Evolutionary conservation across 1,140 invertebrate genomes (phyloP).

Genomic region (Centruroides vittatus): DNA sequence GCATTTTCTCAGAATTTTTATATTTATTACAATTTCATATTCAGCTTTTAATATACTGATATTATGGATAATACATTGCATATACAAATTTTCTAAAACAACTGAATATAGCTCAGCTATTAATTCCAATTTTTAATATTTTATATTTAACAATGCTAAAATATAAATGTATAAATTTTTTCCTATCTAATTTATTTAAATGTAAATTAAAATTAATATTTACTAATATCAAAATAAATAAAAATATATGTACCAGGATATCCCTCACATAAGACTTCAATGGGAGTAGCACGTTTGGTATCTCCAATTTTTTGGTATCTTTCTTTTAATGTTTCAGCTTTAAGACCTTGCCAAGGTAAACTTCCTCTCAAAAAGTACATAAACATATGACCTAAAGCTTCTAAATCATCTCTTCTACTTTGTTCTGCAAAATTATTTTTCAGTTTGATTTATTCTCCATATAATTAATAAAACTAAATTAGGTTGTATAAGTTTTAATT

Average conservation of each 20-base stretch:
- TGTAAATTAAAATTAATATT: not conserved
- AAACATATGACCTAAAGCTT: slow-evolving; percentile 99
- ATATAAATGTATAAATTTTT: too few relatives aligned
- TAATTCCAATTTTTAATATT: too few relatives aligned
- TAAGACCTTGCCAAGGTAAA: slow-evolving; percentile 98
- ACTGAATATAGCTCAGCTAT: too few relatives aligned
- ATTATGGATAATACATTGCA: too few relatives aligned
- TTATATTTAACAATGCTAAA: too few relatives aligned
- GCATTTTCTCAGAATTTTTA: too few relatives aligned
- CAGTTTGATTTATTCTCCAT: slow-evolving; percentile 1
- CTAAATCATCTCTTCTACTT: slow-evolving; percentile 96
- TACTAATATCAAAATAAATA: not conserved
- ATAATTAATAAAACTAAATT: too few relatives aligned
- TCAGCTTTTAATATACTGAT: too few relatives aligned
- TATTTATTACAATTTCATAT: too few relatives aligned
- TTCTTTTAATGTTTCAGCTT: slow-evolving; percentile 98
- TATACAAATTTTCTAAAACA: too few relatives aligned
- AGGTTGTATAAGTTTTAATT: too few relatives aligned
- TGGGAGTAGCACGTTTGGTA: slow-evolving; percentile 93
- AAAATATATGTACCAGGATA: slow-evolving; percentile 52
- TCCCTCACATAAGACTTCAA: slow-evolving; percentile 92
- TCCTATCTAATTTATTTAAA: not conserved
- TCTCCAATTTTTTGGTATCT: slow-evolving; percentile 99
- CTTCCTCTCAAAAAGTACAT: slow-evolving; percentile 99
- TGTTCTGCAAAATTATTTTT: slow-evolving; percentile 56